phyloP scores from a whole-genome alignment of 2,888 invertebrate species.

The Proisotoma minuta region DNA sequence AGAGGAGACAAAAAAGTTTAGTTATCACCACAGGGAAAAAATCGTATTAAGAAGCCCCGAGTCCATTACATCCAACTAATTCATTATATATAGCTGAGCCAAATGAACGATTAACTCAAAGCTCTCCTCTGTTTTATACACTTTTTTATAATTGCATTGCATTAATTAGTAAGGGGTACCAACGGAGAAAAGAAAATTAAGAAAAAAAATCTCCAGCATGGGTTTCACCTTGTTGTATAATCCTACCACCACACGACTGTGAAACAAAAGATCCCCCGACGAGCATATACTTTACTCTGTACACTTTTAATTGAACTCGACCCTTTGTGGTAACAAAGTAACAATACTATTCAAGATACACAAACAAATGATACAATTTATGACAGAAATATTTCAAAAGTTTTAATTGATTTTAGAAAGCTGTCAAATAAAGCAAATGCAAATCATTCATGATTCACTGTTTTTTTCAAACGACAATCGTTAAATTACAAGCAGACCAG shows the following conservation, averaged over 20 bases:
- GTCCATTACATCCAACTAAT: constrained; percentile 14
- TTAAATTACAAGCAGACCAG: too few species aligned
- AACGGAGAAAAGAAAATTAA: constrained; percentile 8
- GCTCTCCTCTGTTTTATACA: constrained; percentile 10
- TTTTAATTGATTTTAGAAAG: too few species aligned
- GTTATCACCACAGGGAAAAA: constrained; percentile 21
- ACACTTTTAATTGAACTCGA: constrained; percentile 44
- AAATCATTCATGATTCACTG: too few species aligned
- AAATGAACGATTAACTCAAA: not conserved
- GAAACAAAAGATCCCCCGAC: constrained; percentile 46
- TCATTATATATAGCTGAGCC: constrained; percentile 4
- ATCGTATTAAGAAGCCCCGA: constrained; percentile 22
- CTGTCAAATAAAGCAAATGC: too few species aligned
- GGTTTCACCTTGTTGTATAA: constrained; percentile 22
- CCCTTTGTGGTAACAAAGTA: constrained; percentile 17
- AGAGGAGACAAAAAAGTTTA: constrained; percentile 11
- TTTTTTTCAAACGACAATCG: too few species aligned
- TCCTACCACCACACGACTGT: too few species aligned
- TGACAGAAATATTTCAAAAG: too few species aligned
- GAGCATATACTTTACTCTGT: constrained; percentile 40
- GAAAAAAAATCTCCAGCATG: constrained; percentile 1
- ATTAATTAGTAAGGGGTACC: constrained; percentile 8
- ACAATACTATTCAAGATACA: too few species aligned
- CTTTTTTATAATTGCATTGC: constrained; percentile 4
- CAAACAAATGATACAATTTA: too few species aligned